Percentiles rank a stretch among this genome's conserved stretches.
Evolutionary conservation across 2,113 vertebrate species (phyloP).

Genomic region (Anarrhichthys ocellatus): DNA sequence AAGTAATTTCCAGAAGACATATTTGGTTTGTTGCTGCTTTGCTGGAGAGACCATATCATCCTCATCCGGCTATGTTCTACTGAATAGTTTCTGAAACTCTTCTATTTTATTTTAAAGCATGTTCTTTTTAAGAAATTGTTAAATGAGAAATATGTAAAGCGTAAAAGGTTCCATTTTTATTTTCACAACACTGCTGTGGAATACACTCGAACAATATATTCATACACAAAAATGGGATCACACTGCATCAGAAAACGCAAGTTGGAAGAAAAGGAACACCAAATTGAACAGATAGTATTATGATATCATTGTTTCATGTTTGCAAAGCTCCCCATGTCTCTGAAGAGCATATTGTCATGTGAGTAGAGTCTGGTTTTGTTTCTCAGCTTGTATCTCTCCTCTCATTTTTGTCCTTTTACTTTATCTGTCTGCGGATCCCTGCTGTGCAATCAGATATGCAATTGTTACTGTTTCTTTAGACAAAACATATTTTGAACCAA

Average conservation of each 20-base stretch:
- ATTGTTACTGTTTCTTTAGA: conserved; percentile 63
- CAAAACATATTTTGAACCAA: conserved; percentile 58
- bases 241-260: neutral
- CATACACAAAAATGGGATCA: neutral
- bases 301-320: conserved; percentile 44
- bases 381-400: conserved; percentile 53
- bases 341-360: conserved; percentile 54
- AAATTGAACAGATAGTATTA: conserved; percentile 37
- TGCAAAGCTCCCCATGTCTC: conserved; percentile 55
- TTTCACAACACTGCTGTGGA: neutral
- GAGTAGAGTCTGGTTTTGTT: conserved; percentile 61
- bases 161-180: neutral
- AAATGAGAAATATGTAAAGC: neutral
- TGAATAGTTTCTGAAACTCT: neutral
- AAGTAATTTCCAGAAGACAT: neutral
- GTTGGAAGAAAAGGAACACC: conserved; percentile 19
- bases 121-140: neutral
- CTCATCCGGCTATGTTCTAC: neutral
- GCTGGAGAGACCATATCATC: neutral
- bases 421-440: conserved; percentile 51
- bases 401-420: conserved; percentile 62
- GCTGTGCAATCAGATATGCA: conserved; percentile 68
- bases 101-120: neutral
- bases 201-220: conserved; percentile 2
- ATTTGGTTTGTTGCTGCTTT: neutral